phyloP scores from a whole-genome alignment of 2,113 vertebrate species.

The Vombatus ursinus region DNA sequence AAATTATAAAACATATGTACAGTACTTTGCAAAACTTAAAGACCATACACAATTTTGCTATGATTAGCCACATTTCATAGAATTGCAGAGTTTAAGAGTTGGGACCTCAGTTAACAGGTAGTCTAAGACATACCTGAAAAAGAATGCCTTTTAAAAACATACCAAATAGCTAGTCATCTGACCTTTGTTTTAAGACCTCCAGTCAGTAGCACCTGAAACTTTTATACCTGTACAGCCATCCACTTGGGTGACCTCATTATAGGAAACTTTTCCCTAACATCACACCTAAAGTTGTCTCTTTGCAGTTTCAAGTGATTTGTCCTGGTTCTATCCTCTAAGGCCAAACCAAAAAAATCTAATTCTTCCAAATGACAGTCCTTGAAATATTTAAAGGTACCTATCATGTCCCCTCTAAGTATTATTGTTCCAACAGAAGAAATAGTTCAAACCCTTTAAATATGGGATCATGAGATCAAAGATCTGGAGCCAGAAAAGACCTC shows the following conservation, averaged over 20 bases:
- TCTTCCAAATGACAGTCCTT: neutral
- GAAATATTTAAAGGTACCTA: neutral
- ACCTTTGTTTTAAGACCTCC: neutral
- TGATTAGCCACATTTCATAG: neutral
- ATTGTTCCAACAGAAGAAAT: neutral
- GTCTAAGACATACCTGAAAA: neutral
- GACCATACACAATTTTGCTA: neutral
- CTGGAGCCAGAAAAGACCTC: neutral
- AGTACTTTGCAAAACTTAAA: neutral
- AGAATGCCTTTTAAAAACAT: neutral
- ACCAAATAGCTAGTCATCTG: neutral
- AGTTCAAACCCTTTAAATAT: neutral
- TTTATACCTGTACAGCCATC: fast-evolving
- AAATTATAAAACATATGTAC: neutral
- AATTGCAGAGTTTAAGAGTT: neutral
- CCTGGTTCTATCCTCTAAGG: neutral
- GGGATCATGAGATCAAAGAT: neutral
- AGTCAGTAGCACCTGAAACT: no score
- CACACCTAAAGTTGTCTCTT: neutral
- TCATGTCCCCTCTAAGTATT: neutral
- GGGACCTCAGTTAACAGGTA: neutral
- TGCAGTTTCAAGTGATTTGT: neutral
- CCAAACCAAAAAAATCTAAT: neutral
- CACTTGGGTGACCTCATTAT: neutral
- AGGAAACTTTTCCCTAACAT: neutral